phyloP scores from a whole-genome alignment of 2,113 vertebrate genomes.

The Channa maculata region DNA sequence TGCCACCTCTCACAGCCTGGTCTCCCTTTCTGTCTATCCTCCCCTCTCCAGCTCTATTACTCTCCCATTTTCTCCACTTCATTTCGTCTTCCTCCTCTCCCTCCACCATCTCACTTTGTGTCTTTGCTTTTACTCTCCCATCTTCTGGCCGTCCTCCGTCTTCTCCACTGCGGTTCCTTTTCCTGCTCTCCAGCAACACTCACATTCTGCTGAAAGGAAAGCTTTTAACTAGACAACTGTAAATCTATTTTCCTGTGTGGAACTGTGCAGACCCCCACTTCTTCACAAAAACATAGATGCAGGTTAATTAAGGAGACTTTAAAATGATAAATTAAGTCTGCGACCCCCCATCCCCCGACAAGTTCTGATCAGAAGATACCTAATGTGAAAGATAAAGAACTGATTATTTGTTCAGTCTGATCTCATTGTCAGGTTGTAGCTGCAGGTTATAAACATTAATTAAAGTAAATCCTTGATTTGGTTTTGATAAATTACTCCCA shows the following conservation, averaged over 20 bases:
- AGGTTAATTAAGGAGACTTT: slow-evolving; percentile 48
- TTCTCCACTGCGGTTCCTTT: slow-evolving; percentile 4
- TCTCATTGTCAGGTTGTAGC: too few species aligned
- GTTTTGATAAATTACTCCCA: too few species aligned
- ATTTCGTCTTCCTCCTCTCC: slow-evolving; percentile 26
- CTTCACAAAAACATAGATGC: slow-evolving; percentile 1
- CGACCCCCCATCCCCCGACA: slow-evolving; percentile 8
- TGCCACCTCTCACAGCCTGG: slow-evolving; percentile 42
- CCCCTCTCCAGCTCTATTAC: slow-evolving; percentile 49
- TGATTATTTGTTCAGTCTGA: not conserved
- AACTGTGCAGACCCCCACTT: not conserved
- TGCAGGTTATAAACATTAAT: too few species aligned
- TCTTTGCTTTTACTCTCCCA: slow-evolving; percentile 34
- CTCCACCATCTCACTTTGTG: slow-evolving; percentile 40
- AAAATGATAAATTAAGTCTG: slow-evolving; percentile 30
- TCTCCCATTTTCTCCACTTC: slow-evolving; percentile 44
- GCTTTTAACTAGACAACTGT: slow-evolving; percentile 31
- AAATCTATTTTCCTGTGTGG: slow-evolving; percentile 7
- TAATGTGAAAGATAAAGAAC: slow-evolving; percentile 17
- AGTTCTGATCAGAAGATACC: slow-evolving; percentile 21
- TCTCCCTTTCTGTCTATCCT: slow-evolving; percentile 54
- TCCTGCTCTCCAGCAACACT: slow-evolving; percentile 23
- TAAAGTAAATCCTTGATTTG: too few species aligned
- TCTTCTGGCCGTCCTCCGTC: slow-evolving; percentile 27
- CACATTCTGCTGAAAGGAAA: slow-evolving; percentile 21